Percentiles rank a stretch among this genome's conserved stretches.
Conservation (phyloP, 2,888 invertebrate species). For the Cybosia mesomella region DNA sequence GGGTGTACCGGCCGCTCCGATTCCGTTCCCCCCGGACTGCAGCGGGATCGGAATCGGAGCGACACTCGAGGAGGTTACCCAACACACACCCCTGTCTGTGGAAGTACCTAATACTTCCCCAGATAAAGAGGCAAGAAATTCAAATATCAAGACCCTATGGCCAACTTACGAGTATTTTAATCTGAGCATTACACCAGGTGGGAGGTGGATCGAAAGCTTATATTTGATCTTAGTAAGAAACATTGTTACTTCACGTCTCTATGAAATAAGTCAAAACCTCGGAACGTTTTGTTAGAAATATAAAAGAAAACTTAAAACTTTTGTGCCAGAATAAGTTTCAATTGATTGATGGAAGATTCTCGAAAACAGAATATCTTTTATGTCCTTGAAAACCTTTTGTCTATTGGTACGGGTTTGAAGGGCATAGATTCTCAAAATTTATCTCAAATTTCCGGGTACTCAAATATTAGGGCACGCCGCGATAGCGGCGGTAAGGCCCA, state of each 20-base stretch:
- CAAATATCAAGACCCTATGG: not conserved
- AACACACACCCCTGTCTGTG: too few species aligned
- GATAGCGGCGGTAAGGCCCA: too few species aligned
- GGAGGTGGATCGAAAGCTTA: not conserved
- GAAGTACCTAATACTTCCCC: too few species aligned
- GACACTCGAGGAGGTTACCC: too few species aligned
- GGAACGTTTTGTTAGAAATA: not conserved
- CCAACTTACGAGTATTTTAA: not conserved
- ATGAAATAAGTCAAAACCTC: not conserved
- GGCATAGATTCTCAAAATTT: not conserved
- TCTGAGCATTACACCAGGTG: not conserved
- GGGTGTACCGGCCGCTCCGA: too few species aligned
- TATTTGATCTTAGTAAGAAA: not conserved
- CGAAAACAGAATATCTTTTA: not conserved
- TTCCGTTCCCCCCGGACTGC: too few species aligned
- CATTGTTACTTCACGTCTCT: not conserved
- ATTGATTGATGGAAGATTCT: not conserved
- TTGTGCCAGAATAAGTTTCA: conserved; percentile 3
- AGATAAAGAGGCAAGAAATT: not conserved
- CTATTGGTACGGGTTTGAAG: not conserved
- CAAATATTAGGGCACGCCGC: too few species aligned
- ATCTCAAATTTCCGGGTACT: not conserved
- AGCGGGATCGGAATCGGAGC: too few species aligned
- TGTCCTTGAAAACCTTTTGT: conserved; percentile 1
- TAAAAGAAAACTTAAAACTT: not conserved